Percentiles rank a stretch among this genome's conserved stretches.
These are phyloP conservation scores for Drosophila vallismaia DNA, from an alignment of 2,888 invertebrate species.

Conservation along the genomic window DNA sequence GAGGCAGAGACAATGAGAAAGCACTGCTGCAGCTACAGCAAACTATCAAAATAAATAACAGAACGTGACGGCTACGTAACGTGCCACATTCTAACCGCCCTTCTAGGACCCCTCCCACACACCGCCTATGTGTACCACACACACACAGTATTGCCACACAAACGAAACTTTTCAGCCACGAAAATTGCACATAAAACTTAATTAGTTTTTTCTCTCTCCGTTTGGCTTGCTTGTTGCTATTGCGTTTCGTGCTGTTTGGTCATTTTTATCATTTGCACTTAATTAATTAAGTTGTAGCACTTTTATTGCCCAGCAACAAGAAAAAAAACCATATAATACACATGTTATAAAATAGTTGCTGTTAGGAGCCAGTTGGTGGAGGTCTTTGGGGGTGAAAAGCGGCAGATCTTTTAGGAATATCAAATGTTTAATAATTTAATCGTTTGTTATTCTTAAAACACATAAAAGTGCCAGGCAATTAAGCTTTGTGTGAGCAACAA, in stretches of 20 bases:
- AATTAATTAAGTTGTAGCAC: constrained; percentile 76
- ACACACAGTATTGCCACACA: constrained; percentile 36
- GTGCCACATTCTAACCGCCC: constrained; percentile 39
- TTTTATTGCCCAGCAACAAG: constrained; percentile 67
- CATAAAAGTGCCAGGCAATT: no score
- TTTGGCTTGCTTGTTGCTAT: constrained; percentile 14
- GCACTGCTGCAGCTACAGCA: constrained; percentile 34
- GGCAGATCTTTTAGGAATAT: no score
- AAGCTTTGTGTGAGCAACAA: no score
- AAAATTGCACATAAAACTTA: constrained; percentile 79
- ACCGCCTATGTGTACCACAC: constrained; percentile 17
- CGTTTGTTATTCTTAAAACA: no score
- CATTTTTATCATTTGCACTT: constrained; percentile 79
- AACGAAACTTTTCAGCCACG: constrained; percentile 72
- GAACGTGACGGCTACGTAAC: constrained; percentile 62
- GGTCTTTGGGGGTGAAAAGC: background rate
- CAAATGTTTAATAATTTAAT: no score
- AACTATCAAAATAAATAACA: constrained; percentile 60
- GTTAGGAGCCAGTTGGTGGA: constrained; percentile 18
- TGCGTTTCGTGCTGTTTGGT: constrained; percentile 66
- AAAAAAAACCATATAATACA: constrained; percentile 25
- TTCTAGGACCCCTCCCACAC: background rate
- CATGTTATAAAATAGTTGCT: constrained; percentile 33
- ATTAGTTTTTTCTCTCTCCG: constrained; percentile 66
- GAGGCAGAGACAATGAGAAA: constrained; percentile 2